Percentiles rank a stretch among this genome's conserved stretches.
phyloP scores from a whole-genome alignment of 2,797 vertebrate genomes.

The Vultur gryphus region DNA sequence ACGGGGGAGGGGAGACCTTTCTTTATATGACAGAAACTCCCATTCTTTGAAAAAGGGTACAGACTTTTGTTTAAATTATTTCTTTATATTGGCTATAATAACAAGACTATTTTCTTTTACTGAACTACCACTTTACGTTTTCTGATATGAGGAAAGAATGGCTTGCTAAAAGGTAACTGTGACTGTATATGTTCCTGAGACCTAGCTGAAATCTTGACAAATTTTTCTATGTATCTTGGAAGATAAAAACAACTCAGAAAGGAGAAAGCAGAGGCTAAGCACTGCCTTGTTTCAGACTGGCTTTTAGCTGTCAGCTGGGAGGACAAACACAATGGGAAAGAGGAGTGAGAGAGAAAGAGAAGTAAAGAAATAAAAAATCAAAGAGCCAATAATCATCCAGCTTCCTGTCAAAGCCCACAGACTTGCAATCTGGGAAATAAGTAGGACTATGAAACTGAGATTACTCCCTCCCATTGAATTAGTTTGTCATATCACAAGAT shows the following conservation, averaged over 20 bases:
- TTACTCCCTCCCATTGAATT: not conserved
- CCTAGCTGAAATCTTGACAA: not conserved
- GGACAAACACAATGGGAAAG: not conserved
- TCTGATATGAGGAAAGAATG: not conserved
- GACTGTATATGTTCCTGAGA: not conserved
- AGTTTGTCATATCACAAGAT: not conserved
- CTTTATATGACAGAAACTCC: not conserved
- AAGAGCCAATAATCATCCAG: not conserved
- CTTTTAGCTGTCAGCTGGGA: not conserved
- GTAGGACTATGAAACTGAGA: not conserved
- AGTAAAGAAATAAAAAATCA: not conserved
- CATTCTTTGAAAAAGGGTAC: not conserved
- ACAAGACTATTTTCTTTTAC: not conserved
- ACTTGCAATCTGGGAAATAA: not conserved
- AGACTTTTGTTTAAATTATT: not conserved
- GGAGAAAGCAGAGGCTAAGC: not conserved
- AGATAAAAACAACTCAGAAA: not conserved
- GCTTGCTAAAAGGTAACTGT: not conserved
- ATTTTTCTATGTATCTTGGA: not conserved
- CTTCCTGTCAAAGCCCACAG: not conserved
- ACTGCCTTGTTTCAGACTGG: not conserved
- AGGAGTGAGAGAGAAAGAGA: not conserved
- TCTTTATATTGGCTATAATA: not conserved
- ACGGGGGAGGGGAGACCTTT: not conserved
- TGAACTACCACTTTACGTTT: not conserved